Evolutionary conservation across 2,888 invertebrate genomes (phyloP), one percentile per base, ranked within the genome.

Genomic region (Parnassius smintheus): DNA sequence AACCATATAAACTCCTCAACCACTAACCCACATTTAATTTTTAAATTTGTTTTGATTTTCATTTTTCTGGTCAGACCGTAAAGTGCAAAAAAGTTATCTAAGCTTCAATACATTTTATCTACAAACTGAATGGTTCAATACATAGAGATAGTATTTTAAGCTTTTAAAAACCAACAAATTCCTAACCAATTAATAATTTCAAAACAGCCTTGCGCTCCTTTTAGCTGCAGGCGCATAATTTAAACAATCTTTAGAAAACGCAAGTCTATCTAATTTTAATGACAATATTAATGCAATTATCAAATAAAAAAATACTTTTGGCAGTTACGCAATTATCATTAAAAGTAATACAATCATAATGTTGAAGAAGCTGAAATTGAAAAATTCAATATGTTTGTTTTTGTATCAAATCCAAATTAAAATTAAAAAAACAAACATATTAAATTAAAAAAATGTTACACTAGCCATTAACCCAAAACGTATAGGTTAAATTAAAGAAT

Each of bases 391-490:
- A 57, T 35, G 44, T 44, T 48, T 60, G 53, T 53, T 49, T 61
- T n/a, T n/a, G 12, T 13, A 53, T 25, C 12, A 50, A 13, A 11
- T 2, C 9, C n/a, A 46, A 18, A 13, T 49, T 11, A n/a, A 11
- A 45, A 62, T 13, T 13, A 35, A 64, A 60, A 35, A 64, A 60
- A 60, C 64, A 60, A 52, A 12, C 25, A 44, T 57, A 52, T 53
- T 44, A 56, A 67, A 59, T 11, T 45, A 44, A 56, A 51, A 41
- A 44, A 35, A 72, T 78, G 75, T 83, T 80, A 85, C 81, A 78
- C 81, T 85, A 80, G 83, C 84, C 82, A 83, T 84, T 82, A 86
- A 80, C 86, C 88, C 86, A 82, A 35, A 78, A 78, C 78, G 77
- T 78, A 73, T 74, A 71, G 70, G 71, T 75, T 76, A 70, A 69